Percentiles rank a stretch among this genome's conserved stretches.
phyloP scores from a whole-genome alignment of 1,140 invertebrate genomes.

The Trichonephila inaurata region DNA sequence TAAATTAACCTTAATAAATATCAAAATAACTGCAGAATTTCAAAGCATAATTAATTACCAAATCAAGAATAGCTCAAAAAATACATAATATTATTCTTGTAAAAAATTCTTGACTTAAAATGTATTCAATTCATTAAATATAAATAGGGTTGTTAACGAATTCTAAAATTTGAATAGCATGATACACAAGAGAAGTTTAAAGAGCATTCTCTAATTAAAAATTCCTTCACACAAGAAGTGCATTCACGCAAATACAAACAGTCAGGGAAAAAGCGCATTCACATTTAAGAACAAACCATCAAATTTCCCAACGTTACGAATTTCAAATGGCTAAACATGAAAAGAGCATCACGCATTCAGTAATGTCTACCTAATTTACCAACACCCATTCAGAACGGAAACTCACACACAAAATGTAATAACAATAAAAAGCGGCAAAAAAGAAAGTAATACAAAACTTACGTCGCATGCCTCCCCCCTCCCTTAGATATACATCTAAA shows the following conservation, averaged over 20 bases:
- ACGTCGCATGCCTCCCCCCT: not conserved
- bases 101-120: too few species aligned
- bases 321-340: conserved; percentile 25
- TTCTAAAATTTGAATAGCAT: too few species aligned
- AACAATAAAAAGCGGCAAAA: conserved; percentile 49
- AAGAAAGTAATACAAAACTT: conserved; percentile 61
- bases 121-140: too few species aligned
- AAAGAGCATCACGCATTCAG: conserved; percentile 57
- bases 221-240: not conserved
- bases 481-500: conserved; percentile 60
- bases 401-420: conserved; percentile 12
- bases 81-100: too few species aligned
- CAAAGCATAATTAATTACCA: too few species aligned
- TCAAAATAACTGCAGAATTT: too few species aligned
- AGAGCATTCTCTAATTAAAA: not conserved
- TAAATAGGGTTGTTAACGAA: too few species aligned
- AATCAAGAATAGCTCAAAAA: too few species aligned
- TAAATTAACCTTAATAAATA: too few species aligned
- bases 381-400: conserved; percentile 38
- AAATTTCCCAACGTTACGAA: conserved; percentile 24
- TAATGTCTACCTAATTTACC: conserved; percentile 64
- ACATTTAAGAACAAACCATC: conserved; percentile 17
- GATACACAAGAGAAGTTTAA: not conserved
- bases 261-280: not conserved
- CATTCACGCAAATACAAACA: not conserved